Evolutionary conservation across 2,888 invertebrate genomes (phyloP).

Genomic region (Lumbricus terrestris): DNA sequence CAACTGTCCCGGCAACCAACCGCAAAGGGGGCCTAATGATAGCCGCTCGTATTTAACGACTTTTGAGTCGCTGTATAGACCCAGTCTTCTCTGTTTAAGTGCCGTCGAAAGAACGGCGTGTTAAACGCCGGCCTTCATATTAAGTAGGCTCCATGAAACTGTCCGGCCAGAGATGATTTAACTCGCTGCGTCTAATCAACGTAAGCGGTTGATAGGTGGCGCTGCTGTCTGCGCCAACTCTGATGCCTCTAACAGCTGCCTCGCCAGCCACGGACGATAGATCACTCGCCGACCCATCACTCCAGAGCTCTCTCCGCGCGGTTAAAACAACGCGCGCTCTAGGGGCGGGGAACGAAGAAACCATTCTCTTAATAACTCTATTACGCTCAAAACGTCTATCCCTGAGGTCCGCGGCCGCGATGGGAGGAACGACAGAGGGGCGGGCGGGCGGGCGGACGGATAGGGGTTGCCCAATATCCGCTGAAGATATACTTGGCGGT

Average conservation of each 20-base stretch:
- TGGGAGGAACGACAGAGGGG: not conserved
- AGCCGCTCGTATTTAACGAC: not conserved
- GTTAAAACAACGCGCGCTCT: not conserved
- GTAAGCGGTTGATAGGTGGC: not conserved
- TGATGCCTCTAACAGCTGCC: not conserved
- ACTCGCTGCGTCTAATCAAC: not conserved
- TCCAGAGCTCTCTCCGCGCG: not conserved
- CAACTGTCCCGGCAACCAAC: not conserved
- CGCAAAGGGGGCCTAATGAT: not conserved
- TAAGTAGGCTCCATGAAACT: not conserved
- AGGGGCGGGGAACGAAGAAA: not conserved
- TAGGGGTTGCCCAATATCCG: not conserved
- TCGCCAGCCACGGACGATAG: not conserved
- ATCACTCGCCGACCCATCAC: not conserved
- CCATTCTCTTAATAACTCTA: slow-evolving; percentile 3
- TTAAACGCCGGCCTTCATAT: not conserved
- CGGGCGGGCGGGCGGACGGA: not conserved
- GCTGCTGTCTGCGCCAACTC: not conserved
- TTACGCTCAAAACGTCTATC: not conserved
- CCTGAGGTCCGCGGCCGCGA: not conserved
- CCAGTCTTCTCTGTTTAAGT: not conserved
- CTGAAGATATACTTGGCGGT: not conserved
- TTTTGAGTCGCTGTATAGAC: not conserved
- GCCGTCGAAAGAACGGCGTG: not conserved
- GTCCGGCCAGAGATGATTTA: not conserved